Evolutionary conservation across 1,140 invertebrate genomes (phyloP).

Genomic region (Eueides isabella): DNA sequence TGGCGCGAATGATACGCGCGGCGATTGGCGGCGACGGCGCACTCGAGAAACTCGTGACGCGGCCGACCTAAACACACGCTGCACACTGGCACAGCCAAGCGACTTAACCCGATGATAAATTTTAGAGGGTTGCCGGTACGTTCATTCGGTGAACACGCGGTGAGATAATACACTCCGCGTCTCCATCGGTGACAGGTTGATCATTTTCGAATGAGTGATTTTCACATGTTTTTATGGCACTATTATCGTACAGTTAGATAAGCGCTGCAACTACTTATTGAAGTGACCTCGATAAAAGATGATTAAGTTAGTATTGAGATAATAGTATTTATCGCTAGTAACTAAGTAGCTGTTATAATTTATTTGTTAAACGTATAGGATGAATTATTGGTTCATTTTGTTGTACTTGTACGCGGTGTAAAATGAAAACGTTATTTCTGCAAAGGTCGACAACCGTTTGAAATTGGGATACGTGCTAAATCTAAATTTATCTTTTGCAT

Average conservation of each 20-base stretch:
- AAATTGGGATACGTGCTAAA: conserved; percentile 38
- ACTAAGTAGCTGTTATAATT: neutral
- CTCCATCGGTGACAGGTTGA: conserved; percentile 43
- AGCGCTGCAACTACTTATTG: conserved; percentile 30
- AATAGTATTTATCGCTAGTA: conserved; percentile 26
- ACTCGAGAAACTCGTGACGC: conserved; percentile 65
- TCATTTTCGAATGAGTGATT: conserved; percentile 60
- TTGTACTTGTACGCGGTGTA: conserved; percentile 18
- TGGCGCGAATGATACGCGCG: conserved; percentile 72
- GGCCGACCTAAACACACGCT: conserved; percentile 61
- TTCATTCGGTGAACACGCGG: conserved; percentile 68
- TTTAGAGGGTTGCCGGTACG: conserved; percentile 68
- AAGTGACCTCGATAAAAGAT: conserved; percentile 31
- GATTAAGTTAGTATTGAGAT: conserved; percentile 25
- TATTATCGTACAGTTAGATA: conserved; percentile 29
- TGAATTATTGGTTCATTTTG: neutral
- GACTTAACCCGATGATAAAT: conserved; percentile 67
- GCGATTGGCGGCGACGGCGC: conserved; percentile 68
- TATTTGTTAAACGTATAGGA: neutral
- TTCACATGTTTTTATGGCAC: conserved; percentile 45
- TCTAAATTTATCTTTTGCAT: conserved; percentile 22
- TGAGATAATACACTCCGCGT: conserved; percentile 63
- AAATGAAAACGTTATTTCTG: conserved; percentile 46
- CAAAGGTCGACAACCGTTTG: conserved; percentile 54
- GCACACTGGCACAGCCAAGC: conserved; percentile 46